These are phyloP conservation scores for Tigriopus japonicus DNA, from an alignment of 1,140 invertebrate genomes.

Conservation along the genomic window DNA sequence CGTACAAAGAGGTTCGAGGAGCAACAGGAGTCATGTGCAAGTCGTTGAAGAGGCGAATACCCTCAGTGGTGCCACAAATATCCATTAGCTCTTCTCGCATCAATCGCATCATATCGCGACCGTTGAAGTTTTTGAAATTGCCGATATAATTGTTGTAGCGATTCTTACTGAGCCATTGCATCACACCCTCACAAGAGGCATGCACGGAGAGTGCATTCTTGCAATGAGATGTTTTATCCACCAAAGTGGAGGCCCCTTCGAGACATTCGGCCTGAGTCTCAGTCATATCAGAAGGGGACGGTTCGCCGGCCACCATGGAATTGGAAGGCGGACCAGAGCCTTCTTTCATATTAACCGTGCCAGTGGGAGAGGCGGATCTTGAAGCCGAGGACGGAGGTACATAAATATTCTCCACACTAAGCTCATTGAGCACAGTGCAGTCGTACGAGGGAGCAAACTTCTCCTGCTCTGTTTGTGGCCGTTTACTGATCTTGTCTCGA, in stretches of 20 bases:
- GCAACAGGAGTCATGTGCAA: slow-evolving; percentile 34
- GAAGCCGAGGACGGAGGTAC: slow-evolving; percentile 15
- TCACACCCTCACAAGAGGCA: not conserved
- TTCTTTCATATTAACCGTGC: not conserved
- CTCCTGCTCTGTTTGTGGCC: slow-evolving; percentile 64
- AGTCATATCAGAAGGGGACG: not conserved
- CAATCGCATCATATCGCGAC: slow-evolving; percentile 62
- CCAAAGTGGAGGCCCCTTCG: not conserved
- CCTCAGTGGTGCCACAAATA: slow-evolving; percentile 75
- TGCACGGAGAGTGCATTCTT: not conserved
- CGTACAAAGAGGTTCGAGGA: slow-evolving; percentile 5
- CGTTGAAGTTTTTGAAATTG: slow-evolving; percentile 59
- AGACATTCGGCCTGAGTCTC: not conserved
- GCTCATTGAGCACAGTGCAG: slow-evolving; percentile 73
- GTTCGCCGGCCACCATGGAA: not conserved
- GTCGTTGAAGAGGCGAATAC: slow-evolving; percentile 74
- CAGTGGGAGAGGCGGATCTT: not conserved
- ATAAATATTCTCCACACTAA: slow-evolving; percentile 14
- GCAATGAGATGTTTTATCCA: not conserved
- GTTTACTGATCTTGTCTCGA: slow-evolving; percentile 74
- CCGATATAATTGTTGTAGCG: slow-evolving; percentile 23
- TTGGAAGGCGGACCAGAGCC: not conserved
- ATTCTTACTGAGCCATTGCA: slow-evolving; percentile 53
- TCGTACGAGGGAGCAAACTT: slow-evolving; percentile 90
- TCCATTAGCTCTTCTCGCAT: slow-evolving; percentile 75